Evolutionary conservation across 2,113 vertebrate species (phyloP).

Genomic region (Hydrochoerus hydrochaeris): DNA sequence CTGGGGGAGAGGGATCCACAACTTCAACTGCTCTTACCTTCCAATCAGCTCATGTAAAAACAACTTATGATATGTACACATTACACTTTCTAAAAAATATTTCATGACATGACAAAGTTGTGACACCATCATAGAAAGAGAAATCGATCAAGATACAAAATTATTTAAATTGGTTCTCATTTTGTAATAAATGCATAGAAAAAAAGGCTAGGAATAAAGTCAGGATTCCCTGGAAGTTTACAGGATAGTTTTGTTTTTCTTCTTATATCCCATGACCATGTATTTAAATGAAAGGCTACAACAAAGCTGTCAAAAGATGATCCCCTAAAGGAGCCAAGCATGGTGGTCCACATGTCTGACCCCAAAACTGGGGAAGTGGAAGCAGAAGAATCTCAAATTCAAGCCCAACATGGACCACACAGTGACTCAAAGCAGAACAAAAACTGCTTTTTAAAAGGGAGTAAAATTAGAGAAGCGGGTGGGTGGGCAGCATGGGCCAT

Average conservation of each 20-base stretch:
- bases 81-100: background rate
- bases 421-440: background rate
- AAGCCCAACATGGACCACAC: background rate
- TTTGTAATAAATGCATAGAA: background rate
- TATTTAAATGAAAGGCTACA: background rate
- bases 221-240: background rate
- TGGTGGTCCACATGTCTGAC: background rate
- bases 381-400: background rate
- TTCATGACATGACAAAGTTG: background rate
- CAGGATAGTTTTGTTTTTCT: background rate
- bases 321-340: background rate
- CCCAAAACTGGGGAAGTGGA: background rate
- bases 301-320: background rate
- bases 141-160: background rate
- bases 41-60: background rate
- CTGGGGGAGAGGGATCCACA: background rate
- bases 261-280: background rate
- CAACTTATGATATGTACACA: background rate
- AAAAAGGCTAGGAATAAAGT: background rate
- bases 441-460: background rate
- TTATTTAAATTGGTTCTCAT: background rate
- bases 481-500: background rate
- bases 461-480: background rate
- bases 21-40: background rate
- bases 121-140: background rate